A percentile compares a stretch with the other conserved stretches of the same genome.
phyloP scores from a whole-genome alignment of 1,140 invertebrate genomes.

The Pseudomyrmex dendroicus region DNA sequence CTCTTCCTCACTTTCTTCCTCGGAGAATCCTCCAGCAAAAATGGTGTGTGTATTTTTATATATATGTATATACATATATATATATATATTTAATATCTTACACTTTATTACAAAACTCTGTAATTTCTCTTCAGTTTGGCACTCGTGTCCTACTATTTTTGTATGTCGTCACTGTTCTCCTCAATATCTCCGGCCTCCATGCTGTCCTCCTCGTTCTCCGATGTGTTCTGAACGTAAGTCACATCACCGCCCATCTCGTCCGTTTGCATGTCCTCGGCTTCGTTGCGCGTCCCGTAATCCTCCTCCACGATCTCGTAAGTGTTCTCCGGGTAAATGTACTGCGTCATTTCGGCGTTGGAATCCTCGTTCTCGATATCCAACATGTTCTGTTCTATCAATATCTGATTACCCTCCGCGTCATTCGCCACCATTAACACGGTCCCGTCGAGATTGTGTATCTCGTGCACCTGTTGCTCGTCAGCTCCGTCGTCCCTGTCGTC shows the following conservation, averaged over 20 bases:
- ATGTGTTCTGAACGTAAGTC: slow-evolving; percentile 75
- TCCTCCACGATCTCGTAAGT: slow-evolving; percentile 38
- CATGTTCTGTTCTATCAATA: slow-evolving; percentile 80
- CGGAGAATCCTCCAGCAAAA: not conserved
- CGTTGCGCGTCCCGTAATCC: slow-evolving; percentile 29
- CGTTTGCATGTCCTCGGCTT: slow-evolving; percentile 30
- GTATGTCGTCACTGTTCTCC: slow-evolving; percentile 50
- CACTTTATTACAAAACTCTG: slow-evolving; percentile 48
- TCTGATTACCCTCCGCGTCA: slow-evolving; percentile 81
- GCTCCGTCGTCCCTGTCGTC: slow-evolving; percentile 44
- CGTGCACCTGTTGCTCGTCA: slow-evolving; percentile 41
- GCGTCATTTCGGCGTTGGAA: slow-evolving; percentile 70
- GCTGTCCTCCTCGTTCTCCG: slow-evolving; percentile 43
- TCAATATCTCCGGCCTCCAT: slow-evolving; percentile 40
- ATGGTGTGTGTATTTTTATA: not conserved
- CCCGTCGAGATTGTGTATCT: slow-evolving; percentile 78
- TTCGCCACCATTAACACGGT: slow-evolving; percentile 81
- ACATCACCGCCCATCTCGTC: slow-evolving; percentile 61
- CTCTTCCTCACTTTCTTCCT: not conserved
- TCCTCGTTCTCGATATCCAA: slow-evolving; percentile 79
- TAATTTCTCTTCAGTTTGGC: slow-evolving; percentile 52
- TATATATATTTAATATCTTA: slow-evolving; percentile 34
- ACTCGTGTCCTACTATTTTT: slow-evolving; percentile 62
- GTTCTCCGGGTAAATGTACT: slow-evolving; percentile 51
- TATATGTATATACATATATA: not conserved